Percentiles rank a stretch among this genome's conserved stretches.
Evolutionary conservation across 2,797 vertebrate species (phyloP).

Genomic region (Rhinella marina): DNA sequence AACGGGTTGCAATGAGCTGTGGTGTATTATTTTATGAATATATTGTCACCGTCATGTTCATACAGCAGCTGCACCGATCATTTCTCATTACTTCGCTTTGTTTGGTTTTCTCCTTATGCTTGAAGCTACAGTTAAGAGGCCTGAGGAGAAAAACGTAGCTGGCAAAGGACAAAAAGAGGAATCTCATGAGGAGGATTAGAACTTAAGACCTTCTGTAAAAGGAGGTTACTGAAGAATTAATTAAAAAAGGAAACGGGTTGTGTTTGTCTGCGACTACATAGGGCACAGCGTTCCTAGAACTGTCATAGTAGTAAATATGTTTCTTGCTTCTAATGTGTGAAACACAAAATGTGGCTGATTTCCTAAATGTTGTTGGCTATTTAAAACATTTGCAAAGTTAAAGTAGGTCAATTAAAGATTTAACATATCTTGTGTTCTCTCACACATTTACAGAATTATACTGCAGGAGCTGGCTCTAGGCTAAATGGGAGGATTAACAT

Average conservation of each 20-base stretch:
- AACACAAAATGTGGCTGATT: conserved; percentile 10
- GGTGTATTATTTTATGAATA: conserved; percentile 23
- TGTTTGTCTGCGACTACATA: background rate
- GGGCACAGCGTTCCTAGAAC: background rate
- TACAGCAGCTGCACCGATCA: background rate
- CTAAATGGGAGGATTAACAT: conserved; percentile 12
- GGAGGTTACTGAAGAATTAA: background rate
- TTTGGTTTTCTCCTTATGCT: conserved; percentile 6
- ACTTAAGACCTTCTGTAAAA: background rate
- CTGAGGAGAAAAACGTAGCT: background rate
- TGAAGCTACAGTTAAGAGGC: background rate
- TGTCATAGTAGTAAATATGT: background rate
- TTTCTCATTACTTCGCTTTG: conserved; percentile 32
- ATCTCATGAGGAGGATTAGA: background rate
- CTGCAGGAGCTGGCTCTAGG: conserved; percentile 14
- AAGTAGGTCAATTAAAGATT: conserved; percentile 22
- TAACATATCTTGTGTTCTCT: conserved; percentile 7
- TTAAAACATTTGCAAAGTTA: conserved; percentile 20
- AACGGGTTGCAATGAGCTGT: conserved; percentile 5
- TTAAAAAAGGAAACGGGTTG: background rate
- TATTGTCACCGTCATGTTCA: background rate
- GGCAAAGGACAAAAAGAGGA: background rate
- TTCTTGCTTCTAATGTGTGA: background rate
- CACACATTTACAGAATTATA: background rate
- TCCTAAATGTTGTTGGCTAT: conserved; percentile 9